These are phyloP conservation scores for Phallusia fumigata DNA, from an alignment of 23 tunicate species.

Conservation along the genomic window DNA sequence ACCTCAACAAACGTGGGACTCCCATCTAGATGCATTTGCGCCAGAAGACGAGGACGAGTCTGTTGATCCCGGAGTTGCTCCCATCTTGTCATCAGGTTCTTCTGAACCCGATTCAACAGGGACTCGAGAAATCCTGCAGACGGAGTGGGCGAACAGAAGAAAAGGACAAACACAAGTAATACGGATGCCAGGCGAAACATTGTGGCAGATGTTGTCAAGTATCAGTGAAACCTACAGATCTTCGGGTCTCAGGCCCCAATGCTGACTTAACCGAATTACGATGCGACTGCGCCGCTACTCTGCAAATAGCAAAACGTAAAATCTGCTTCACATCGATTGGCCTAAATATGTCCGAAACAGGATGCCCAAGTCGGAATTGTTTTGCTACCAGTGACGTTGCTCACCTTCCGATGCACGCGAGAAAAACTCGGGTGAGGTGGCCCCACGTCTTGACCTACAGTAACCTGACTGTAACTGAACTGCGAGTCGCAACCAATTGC, in stretches of 20 bases:
- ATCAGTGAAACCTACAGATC: no score
- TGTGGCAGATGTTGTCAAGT: no score
- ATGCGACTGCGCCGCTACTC: not conserved
- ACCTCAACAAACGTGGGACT: constrained; percentile 69
- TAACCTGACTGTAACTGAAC: not conserved
- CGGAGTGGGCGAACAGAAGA: not conserved
- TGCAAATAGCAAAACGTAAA: not conserved
- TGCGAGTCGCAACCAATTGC: not conserved
- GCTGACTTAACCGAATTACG: not conserved
- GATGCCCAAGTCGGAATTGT: not conserved
- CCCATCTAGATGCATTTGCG: constrained; percentile 45
- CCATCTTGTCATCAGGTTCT: constrained; percentile 75
- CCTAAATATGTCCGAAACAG: constrained; percentile 6
- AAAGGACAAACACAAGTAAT: not conserved
- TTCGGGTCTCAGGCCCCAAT: not conserved
- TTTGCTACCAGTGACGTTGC: not conserved
- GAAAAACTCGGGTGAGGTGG: not conserved
- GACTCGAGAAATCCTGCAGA: constrained; percentile 2
- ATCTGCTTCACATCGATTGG: not conserved
- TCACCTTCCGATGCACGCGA: constrained; percentile 1
- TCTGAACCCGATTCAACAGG: constrained; percentile 61
- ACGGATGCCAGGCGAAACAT: not conserved
- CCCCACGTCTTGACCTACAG: constrained; percentile 11
- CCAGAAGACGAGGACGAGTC: constrained; percentile 52
- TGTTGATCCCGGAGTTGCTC: constrained; percentile 86